phyloP scores from a whole-genome alignment of 2,113 vertebrate species.

The Shinisaurus crocodilurus region DNA sequence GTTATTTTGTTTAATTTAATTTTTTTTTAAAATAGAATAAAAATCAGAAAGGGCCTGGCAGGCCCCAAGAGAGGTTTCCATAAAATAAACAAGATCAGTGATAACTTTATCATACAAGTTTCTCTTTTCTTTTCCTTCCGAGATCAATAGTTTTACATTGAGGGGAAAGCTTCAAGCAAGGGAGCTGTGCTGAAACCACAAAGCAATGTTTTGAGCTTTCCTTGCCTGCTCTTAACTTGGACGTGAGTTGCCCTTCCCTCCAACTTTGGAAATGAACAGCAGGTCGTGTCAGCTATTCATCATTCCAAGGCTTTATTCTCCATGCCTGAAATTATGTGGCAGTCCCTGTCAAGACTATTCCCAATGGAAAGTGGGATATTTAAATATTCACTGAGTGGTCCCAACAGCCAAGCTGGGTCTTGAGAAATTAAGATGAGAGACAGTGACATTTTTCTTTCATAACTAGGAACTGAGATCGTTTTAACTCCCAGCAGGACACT shows the following conservation, averaged over 20 bases:
- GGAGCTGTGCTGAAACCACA: constrained; percentile 16
- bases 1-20: too few relatives aligned
- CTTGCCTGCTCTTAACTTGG: constrained; percentile 33
- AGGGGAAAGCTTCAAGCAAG: constrained; percentile 7
- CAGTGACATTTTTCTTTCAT: background rate
- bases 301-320: constrained; percentile 64
- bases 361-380: constrained; percentile 48
- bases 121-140: background rate
- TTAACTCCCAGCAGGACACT: constrained; percentile 22
- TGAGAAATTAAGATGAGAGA: constrained; percentile 26
- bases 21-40: too few relatives aligned
- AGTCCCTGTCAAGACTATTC: constrained; percentile 47
- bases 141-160: background rate
- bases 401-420: constrained; percentile 29
- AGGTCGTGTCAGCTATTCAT: constrained; percentile 63
- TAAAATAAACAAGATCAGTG: too few relatives aligned
- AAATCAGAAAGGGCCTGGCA: too few relatives aligned
- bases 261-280: constrained; percentile 56
- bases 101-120: background rate
- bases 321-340: constrained; percentile 60
- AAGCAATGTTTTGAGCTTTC: constrained; percentile 50
- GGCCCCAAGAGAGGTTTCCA: too few relatives aligned
- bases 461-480: constrained; percentile 33
- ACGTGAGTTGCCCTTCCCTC: constrained; percentile 47
- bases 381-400: constrained; percentile 56